These are phyloP conservation scores for Coregonus sp. DNA, from an alignment of 2,797 vertebrate species.

Conservation along the genomic window DNA sequence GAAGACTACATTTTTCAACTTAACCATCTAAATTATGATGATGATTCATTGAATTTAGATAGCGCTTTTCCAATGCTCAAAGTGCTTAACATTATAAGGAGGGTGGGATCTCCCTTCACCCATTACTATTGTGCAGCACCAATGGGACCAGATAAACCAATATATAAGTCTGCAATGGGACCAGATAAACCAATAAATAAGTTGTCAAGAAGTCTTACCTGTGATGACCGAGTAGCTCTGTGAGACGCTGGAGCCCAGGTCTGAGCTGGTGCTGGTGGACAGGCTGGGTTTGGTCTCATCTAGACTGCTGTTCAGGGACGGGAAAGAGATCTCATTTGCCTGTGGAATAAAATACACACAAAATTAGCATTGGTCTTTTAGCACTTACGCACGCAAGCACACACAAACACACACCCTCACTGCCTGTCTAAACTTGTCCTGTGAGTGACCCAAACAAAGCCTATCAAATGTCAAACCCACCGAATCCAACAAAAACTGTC, in stretches of 20 bases:
- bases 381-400: too few relatives aligned
- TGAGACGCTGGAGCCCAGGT: slow-evolving; percentile 97
- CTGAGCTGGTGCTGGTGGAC: slow-evolving; percentile 93
- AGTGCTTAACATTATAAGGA: too few relatives aligned
- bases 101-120: too few relatives aligned
- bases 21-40: background rate
- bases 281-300: slow-evolving; percentile 99
- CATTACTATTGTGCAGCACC: too few relatives aligned
- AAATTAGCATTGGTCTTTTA: too few relatives aligned
- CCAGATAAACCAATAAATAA: background rate
- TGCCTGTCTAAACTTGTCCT: too few relatives aligned
- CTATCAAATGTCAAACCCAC: too few relatives aligned
- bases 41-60: background rate
- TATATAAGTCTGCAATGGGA: slow-evolving; percentile 10
- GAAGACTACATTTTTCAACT: slow-evolving; percentile 1
- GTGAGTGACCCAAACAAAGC: too few relatives aligned
- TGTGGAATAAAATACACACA: slow-evolving; percentile 45
- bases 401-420: too few relatives aligned
- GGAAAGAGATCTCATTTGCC: slow-evolving; percentile 98
- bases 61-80: background rate
- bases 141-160: background rate
- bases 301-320: slow-evolving; percentile 92
- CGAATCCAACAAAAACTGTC: too few relatives aligned
- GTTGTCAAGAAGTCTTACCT: slow-evolving; percentile 82
- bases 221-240: slow-evolving; percentile 96